Conservation (phyloP, 2,888 invertebrate genomes). For the Polydrusus tereticollis region DNA sequence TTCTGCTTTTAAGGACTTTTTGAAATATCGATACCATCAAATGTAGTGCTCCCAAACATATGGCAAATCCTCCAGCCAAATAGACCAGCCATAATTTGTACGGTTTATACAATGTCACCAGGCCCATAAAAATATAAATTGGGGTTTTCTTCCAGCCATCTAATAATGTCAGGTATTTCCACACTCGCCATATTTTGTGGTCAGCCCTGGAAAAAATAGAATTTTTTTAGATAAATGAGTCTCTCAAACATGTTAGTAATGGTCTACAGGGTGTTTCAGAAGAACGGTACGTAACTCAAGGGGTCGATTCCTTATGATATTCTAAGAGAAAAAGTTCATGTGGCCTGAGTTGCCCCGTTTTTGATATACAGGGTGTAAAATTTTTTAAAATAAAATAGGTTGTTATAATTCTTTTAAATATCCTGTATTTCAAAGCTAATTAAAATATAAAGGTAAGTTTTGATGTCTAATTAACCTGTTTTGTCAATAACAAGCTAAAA, state of each 20-base stretch:
- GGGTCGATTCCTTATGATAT: too few species aligned
- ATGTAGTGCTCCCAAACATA: constrained; percentile 67
- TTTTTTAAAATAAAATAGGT: too few species aligned
- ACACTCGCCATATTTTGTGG: constrained; percentile 61
- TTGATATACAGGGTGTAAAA: too few species aligned
- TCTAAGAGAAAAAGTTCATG: too few species aligned
- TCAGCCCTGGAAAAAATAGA: constrained; percentile 59
- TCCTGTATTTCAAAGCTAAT: too few species aligned
- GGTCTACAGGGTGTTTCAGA: too few species aligned
- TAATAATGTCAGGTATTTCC: constrained; percentile 62
- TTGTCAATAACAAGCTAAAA: too few species aligned
- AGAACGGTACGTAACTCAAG: too few species aligned
- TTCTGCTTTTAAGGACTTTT: constrained; percentile 58
- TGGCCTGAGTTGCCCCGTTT: too few species aligned
- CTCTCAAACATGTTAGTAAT: neutral
- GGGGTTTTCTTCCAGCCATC: constrained; percentile 64
- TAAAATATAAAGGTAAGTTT: too few species aligned
- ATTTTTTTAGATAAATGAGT: neutral
- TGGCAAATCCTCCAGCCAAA: constrained; percentile 67
- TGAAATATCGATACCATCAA: constrained; percentile 60
- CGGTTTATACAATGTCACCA: constrained; percentile 63
- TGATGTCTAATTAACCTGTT: too few species aligned
- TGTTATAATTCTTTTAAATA: too few species aligned
- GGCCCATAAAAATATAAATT: constrained; percentile 62
- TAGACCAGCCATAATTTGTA: constrained; percentile 70